Conservation (phyloP, 2,797 vertebrate species). For the Tokudaia tokunoshimensis region DNA sequence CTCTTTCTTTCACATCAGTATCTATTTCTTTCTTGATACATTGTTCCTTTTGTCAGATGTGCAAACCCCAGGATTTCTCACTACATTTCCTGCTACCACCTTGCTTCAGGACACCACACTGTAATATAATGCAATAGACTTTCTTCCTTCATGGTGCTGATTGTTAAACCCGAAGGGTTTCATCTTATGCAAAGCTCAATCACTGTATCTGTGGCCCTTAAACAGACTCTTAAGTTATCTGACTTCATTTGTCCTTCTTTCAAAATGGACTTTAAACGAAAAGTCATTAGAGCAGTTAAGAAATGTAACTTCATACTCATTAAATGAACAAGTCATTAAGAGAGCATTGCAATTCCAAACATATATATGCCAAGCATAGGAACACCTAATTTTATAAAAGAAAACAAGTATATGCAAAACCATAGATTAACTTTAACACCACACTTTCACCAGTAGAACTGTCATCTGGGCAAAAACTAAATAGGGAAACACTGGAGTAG, state of each 20-base stretch:
- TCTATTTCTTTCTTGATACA: background rate
- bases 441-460: background rate
- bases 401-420: background rate
- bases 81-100: background rate
- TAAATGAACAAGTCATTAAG: background rate
- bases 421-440: background rate
- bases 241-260: background rate
- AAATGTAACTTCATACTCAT: background rate
- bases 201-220: background rate
- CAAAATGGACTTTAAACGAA: background rate
- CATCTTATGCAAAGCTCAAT: background rate
- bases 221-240: background rate
- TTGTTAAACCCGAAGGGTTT: background rate
- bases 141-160: background rate
- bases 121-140: background rate
- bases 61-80: background rate
- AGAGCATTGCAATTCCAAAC: background rate
- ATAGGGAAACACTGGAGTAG: background rate
- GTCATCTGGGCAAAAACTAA: background rate
- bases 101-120: background rate
- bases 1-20: background rate
- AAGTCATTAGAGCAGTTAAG: background rate
- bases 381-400: background rate
- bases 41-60: background rate
- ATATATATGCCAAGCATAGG: background rate